Evolutionary conservation across 1,140 invertebrate genomes (phyloP).

Genomic region (Neelides sp.): DNA sequence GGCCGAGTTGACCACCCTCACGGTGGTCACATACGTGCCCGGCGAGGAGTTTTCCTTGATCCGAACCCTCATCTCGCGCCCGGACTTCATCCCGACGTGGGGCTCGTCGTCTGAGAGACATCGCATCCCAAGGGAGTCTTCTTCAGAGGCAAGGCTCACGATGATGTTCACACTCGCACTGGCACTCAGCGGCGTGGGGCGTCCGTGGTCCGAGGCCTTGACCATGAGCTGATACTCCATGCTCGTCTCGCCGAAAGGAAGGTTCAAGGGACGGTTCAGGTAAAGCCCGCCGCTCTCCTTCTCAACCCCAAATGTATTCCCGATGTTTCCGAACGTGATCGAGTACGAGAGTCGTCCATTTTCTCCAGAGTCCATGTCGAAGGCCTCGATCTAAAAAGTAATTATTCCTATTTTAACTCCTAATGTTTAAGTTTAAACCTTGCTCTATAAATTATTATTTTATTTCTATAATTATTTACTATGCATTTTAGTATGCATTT

Average conservation of each 20-base stretch:
- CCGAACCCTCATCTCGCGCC: conserved; percentile 58
- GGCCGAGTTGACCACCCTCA: conserved; percentile 64
- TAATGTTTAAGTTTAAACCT: too few species aligned
- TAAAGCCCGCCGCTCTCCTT: conserved; percentile 24
- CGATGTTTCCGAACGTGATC: conserved; percentile 30
- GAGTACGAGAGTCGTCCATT: conserved; percentile 45
- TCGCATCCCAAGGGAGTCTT: conserved; percentile 19
- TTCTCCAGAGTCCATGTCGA: conserved; percentile 73
- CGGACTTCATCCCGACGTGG: conserved; percentile 1
- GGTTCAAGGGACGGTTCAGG: conserved; percentile 19
- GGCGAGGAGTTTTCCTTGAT: conserved; percentile 67
- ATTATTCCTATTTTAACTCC: too few species aligned
- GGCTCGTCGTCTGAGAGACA: conserved; percentile 19
- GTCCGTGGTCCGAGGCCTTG: conserved; percentile 78
- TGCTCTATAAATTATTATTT: too few species aligned
- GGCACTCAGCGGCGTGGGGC: conserved; percentile 44
- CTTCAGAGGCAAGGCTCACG: conserved; percentile 26
- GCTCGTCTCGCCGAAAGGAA: conserved; percentile 51
- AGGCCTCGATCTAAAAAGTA: conserved; percentile 56
- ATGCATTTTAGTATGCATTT: too few species aligned
- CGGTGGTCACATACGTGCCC: conserved; percentile 60
- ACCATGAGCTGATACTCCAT: conserved; percentile 73
- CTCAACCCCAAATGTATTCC: conserved; percentile 28
- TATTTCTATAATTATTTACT: too few species aligned
- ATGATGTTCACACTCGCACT: conserved; percentile 28